phyloP scores from a whole-genome alignment of 2,797 vertebrate species.

The Takifugu rubripes region DNA sequence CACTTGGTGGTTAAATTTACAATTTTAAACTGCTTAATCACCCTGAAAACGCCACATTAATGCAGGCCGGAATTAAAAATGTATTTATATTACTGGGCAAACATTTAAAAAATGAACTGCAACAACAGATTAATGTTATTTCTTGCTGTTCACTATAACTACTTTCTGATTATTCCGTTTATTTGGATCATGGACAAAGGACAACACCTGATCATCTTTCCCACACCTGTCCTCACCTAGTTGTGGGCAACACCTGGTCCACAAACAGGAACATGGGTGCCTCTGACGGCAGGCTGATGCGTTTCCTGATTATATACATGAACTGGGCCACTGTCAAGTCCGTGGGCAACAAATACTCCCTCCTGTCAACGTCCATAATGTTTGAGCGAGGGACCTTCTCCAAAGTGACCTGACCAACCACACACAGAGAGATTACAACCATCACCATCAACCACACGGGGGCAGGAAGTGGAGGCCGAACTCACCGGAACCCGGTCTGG shows the following conservation, averaged over 20 bases:
- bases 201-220: too few species aligned
- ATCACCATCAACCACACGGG: not conserved
- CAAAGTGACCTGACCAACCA: constrained; percentile 83
- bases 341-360: constrained; percentile 93
- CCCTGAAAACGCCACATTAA: too few species aligned
- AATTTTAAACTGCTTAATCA: too few species aligned
- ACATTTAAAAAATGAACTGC: too few species aligned
- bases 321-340: constrained; percentile 97
- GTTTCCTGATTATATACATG: constrained; percentile 98
- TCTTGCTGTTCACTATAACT: too few species aligned
- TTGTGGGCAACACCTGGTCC: constrained; percentile 94
- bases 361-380: constrained; percentile 93
- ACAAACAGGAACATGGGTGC: constrained; percentile 96
- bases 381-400: constrained; percentile 95
- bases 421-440: not conserved
- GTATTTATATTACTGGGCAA: too few species aligned
- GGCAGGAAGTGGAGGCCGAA: constrained; percentile 3
- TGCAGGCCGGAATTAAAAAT: too few species aligned
- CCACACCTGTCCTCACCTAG: constrained; percentile 78
- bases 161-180: too few species aligned
- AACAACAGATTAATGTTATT: too few species aligned
- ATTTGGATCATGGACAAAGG: too few species aligned
- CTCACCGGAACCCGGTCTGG: constrained; percentile 96
- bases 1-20: too few species aligned
- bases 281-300: constrained; percentile 93